A percentile compares a stretch with the other conserved stretches of the same genome.
phyloP scores from a whole-genome alignment of 2,888 invertebrate genomes.

The Lithophane ornitopus region DNA sequence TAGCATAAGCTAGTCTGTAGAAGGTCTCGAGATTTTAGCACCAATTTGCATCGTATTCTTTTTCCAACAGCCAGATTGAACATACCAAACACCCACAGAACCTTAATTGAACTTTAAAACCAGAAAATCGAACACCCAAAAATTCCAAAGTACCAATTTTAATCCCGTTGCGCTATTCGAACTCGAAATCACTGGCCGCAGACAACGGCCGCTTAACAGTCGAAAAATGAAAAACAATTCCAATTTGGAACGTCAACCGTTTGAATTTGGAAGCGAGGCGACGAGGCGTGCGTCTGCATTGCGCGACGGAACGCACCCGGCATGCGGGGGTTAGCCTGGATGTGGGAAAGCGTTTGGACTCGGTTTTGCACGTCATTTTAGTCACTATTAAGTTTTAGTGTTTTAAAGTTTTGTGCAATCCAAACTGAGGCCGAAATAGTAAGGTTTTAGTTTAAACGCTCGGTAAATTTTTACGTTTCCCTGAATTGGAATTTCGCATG shows the following conservation, averaged over 20 bases:
- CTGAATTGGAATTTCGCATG: not conserved
- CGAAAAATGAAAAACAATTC: conserved; percentile 88
- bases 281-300: conserved; percentile 77
- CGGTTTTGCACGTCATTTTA: conserved; percentile 52
- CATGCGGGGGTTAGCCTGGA: conserved; percentile 69
- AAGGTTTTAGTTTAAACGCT: not conserved
- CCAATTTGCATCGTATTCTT: conserved; percentile 27
- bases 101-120: conserved; percentile 61
- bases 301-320: conserved; percentile 75
- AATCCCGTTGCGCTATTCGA: conserved; percentile 71
- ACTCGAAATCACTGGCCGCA: conserved; percentile 81
- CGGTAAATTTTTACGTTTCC: not conserved
- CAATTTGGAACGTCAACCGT: conserved; percentile 88
- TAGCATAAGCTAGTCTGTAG: not conserved
- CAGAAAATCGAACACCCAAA: conserved; percentile 51
- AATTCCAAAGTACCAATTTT: conserved; percentile 67
- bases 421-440: not conserved
- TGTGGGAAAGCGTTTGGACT: conserved; percentile 57
- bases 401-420: conserved; percentile 21
- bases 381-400: conserved; percentile 40
- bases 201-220: conserved; percentile 80
- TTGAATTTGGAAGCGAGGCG: conserved; percentile 83
- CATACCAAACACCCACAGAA: conserved; percentile 47
- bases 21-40: not conserved
- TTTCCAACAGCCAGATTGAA: conserved; percentile 34